Conservation (phyloP, 2,888 invertebrate species). For the Xylocampa areola region DNA sequence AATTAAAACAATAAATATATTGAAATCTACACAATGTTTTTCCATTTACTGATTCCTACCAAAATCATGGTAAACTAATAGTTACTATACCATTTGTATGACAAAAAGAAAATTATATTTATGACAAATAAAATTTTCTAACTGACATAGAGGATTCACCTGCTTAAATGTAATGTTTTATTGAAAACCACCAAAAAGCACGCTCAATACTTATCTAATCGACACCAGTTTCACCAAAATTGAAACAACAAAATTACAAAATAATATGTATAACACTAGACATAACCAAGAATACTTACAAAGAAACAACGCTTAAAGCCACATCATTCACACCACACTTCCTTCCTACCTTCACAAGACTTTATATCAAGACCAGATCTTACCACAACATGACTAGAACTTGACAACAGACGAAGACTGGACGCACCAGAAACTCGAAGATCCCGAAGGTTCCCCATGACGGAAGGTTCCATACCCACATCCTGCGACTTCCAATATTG, state of each 20-base stretch:
- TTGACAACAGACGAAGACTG: constrained; percentile 61
- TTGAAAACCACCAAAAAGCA: no score
- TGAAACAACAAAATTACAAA: neutral
- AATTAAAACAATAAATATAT: constrained; percentile 81
- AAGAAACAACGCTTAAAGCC: neutral
- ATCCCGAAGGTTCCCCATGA: constrained; percentile 71
- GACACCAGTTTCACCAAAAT: neutral
- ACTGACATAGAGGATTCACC: no score
- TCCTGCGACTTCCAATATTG: constrained; percentile 76
- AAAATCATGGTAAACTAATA: neutral
- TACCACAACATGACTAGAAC: constrained; percentile 47
- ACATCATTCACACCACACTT: constrained; percentile 10
- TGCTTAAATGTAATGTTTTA: no score
- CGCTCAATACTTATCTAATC: no score
- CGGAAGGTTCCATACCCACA: constrained; percentile 76
- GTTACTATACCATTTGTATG: no score
- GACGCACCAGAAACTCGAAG: constrained; percentile 64
- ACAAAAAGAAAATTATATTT: no score
- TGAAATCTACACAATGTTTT: constrained; percentile 43
- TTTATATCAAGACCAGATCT: constrained; percentile 25
- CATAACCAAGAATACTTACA: neutral
- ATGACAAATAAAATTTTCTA: no score
- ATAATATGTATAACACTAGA: neutral
- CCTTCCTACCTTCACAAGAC: constrained; percentile 19
- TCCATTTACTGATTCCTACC: constrained; percentile 8